These are phyloP conservation scores for Anastrepha obliqua DNA, from an alignment of 1,140 invertebrate genomes.

Conservation along the genomic window DNA sequence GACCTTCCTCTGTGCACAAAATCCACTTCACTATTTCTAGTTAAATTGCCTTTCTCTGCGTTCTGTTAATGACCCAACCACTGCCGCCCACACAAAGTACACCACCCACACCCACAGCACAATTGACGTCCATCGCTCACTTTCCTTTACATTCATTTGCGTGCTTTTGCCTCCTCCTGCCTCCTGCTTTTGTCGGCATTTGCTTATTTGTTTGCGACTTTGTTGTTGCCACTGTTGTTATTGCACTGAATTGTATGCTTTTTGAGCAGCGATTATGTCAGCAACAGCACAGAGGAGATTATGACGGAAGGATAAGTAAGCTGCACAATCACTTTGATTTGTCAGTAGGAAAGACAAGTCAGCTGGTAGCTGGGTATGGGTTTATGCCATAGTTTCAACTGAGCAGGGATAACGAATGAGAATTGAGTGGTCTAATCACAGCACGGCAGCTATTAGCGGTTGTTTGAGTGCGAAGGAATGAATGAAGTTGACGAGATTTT, in stretches of 20 bases:
- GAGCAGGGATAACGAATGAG: not conserved
- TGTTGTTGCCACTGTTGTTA: not conserved
- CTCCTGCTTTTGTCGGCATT: not conserved
- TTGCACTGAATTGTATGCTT: not conserved
- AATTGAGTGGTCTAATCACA: not conserved
- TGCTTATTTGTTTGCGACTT: not conserved
- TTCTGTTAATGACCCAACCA: not conserved
- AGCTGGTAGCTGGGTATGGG: not conserved
- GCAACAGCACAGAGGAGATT: not conserved
- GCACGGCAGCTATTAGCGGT: too few species aligned
- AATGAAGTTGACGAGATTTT: not conserved
- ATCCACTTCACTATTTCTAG: too few species aligned
- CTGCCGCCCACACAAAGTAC: not conserved
- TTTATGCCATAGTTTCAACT: not conserved
- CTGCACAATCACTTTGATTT: slow-evolving; percentile 8
- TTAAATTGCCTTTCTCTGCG: not conserved
- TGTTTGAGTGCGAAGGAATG: not conserved
- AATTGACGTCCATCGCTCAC: not conserved
- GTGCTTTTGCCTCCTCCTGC: too few species aligned
- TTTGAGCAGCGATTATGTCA: slow-evolving; percentile 1
- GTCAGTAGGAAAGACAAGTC: not conserved
- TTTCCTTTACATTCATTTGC: slow-evolving; percentile 21
- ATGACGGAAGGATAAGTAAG: slow-evolving; percentile 31
- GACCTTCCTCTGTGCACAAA: too few species aligned
- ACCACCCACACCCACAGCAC: not conserved